phyloP scores from a whole-genome alignment of 2,797 vertebrate genomes.

The Pseudomugil gertrudae region DNA sequence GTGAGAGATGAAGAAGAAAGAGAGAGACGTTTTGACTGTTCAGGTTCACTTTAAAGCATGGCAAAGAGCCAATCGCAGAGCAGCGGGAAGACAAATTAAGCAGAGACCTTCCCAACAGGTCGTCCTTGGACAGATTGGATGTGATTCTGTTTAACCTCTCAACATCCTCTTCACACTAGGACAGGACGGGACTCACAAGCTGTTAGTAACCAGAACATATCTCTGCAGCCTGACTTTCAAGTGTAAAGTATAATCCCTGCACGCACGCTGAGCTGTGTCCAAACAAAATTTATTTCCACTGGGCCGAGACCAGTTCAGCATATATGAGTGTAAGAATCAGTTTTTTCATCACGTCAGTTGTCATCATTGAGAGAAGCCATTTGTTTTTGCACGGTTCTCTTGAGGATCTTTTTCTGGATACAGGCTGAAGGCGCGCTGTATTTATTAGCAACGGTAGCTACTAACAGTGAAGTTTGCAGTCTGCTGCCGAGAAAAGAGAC shows the following conservation, averaged over 20 bases:
- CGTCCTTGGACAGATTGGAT: constrained; percentile 72
- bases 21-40: constrained; percentile 63
- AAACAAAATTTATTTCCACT: constrained; percentile 59
- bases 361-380: constrained; percentile 64
- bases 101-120: constrained; percentile 70
- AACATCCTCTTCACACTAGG: constrained; percentile 56
- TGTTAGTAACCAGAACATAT: constrained; percentile 18
- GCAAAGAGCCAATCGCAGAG: constrained; percentile 67
- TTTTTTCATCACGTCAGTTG: constrained; percentile 64
- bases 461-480: constrained; percentile 64
- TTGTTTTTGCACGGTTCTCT: constrained; percentile 59
- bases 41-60: constrained; percentile 68
- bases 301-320: constrained; percentile 43
- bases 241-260: constrained; percentile 45
- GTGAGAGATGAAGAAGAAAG: constrained; percentile 43
- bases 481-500: constrained; percentile 56
- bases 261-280: constrained; percentile 28
- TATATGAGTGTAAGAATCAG: constrained; percentile 29
- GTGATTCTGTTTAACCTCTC: constrained; percentile 68
- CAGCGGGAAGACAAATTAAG: constrained; percentile 72
- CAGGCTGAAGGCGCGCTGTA: constrained; percentile 60
- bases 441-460: constrained; percentile 82
- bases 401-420: constrained; percentile 65
- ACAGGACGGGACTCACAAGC: constrained; percentile 48
- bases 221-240: constrained; percentile 54